Conservation (phyloP, 2,797 vertebrate species). For the Lates japonicus region DNA sequence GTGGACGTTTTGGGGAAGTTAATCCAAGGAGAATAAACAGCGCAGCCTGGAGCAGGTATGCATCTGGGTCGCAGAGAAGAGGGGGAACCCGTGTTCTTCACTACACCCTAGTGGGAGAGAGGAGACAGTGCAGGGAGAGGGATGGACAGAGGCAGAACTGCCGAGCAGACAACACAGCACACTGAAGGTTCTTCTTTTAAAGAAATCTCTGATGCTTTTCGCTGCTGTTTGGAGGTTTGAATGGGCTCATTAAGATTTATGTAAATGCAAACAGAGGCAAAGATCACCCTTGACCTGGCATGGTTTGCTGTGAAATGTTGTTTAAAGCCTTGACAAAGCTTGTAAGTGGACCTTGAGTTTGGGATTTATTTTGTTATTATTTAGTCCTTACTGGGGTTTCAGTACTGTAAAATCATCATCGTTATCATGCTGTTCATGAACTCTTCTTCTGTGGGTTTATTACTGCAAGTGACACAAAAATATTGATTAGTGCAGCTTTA, state of each 20-base stretch:
- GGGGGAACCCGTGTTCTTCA: slow-evolving; percentile 62
- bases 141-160: not conserved
- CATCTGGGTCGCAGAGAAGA: slow-evolving; percentile 68
- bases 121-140: slow-evolving; percentile 46
- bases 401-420: too few species aligned
- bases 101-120: slow-evolving; percentile 77
- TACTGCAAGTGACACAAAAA: not conserved
- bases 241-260: not conserved
- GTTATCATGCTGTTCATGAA: too few species aligned
- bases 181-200: not conserved
- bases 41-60: slow-evolving; percentile 73
- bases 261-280: not conserved
- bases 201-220: too few species aligned
- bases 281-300: not conserved
- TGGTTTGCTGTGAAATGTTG: not conserved
- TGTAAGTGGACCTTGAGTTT: too few species aligned
- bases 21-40: slow-evolving; percentile 75
- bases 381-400: too few species aligned
- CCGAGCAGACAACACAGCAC: too few species aligned
- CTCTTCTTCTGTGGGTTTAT: too few species aligned
- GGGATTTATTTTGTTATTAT: too few species aligned
- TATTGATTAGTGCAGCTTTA: slow-evolving; percentile 1
- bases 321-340: not conserved
- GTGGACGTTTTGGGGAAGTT: slow-evolving; percentile 66
- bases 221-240: too few species aligned